Evolutionary conservation across 2,888 invertebrate species (phyloP).

Genomic region (Cerceris ruficornis): DNA sequence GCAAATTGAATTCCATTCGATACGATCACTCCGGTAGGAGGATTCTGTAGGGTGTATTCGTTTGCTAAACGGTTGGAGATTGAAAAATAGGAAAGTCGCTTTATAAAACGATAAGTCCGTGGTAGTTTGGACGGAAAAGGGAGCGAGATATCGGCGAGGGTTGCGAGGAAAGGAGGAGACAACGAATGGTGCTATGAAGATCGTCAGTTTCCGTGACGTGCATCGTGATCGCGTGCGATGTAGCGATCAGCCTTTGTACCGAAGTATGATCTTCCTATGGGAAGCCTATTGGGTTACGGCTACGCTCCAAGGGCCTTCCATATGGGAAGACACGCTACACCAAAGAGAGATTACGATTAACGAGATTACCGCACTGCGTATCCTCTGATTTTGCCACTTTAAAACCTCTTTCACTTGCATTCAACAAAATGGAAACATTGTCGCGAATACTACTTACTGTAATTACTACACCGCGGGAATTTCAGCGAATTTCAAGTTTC

Average conservation of each 20-base stretch:
- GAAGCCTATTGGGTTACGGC: conserved; percentile 79
- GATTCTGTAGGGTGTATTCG: too few relatives aligned
- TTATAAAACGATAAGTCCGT: too few relatives aligned
- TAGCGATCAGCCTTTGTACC: conserved; percentile 80
- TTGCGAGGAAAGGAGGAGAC: conserved; percentile 43
- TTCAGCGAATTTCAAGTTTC: too few relatives aligned
- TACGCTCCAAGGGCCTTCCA: conserved; percentile 48
- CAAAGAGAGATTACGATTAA: conserved; percentile 21
- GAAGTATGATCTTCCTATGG: conserved; percentile 78
- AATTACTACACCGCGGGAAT: too few relatives aligned
- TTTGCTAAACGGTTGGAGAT: too few relatives aligned
- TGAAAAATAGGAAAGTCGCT: too few relatives aligned
- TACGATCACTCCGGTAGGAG: too few relatives aligned
- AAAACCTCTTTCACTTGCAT: not conserved
- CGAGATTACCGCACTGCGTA: conserved; percentile 32
- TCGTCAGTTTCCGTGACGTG: conserved; percentile 79
- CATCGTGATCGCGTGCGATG: conserved; percentile 80
- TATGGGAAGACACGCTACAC: conserved; percentile 41
- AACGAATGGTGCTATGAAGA: conserved; percentile 76
- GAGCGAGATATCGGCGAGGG: conserved; percentile 58
- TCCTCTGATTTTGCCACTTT: conserved; percentile 25
- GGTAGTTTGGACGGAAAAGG: conserved; percentile 33
- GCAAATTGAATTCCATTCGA: too few relatives aligned
- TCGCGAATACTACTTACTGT: too few relatives aligned
- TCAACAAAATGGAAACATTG: too few relatives aligned